Evolutionary conservation across 2,797 vertebrate genomes (phyloP).

Genomic region (Borostomias antarcticus): DNA sequence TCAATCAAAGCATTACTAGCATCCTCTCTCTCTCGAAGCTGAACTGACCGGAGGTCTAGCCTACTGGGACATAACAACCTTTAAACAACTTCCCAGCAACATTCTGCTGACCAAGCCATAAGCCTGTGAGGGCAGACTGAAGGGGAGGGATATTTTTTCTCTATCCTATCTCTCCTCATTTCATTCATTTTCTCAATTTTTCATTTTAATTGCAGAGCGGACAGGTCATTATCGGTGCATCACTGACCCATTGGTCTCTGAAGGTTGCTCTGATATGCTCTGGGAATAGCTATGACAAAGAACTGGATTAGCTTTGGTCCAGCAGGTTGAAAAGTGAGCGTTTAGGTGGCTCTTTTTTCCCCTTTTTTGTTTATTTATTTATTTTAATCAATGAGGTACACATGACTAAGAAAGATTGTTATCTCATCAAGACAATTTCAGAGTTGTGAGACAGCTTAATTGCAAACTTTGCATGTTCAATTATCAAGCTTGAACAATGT

Average conservation of each 20-base stretch:
- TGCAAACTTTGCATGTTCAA: neutral
- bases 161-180: neutral
- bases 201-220: conserved; percentile 78
- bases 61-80: conserved; percentile 38
- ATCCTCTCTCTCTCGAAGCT: conserved; percentile 17
- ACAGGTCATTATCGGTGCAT: conserved; percentile 77
- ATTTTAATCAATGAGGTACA: neutral
- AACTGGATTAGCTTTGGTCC: neutral
- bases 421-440: neutral
- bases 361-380: no score
- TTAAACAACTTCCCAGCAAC: conserved; percentile 39
- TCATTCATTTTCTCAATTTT: conserved; percentile 55
- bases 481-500: neutral
- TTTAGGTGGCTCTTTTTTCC: neutral
- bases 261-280: conserved; percentile 69
- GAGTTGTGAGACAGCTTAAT: neutral
- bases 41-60: conserved; percentile 28
- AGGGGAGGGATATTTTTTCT: conserved; percentile 26
- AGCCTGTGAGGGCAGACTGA: conserved; percentile 40
- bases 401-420: neutral
- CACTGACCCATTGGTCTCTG: conserved; percentile 72
- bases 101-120: conserved; percentile 59
- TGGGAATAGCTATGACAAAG: conserved; percentile 32
- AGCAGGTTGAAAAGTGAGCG: neutral
- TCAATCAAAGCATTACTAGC: conserved; percentile 41